These are phyloP conservation scores for Empis livida DNA, from an alignment of 2,888 invertebrate genomes.

Conservation along the genomic window DNA sequence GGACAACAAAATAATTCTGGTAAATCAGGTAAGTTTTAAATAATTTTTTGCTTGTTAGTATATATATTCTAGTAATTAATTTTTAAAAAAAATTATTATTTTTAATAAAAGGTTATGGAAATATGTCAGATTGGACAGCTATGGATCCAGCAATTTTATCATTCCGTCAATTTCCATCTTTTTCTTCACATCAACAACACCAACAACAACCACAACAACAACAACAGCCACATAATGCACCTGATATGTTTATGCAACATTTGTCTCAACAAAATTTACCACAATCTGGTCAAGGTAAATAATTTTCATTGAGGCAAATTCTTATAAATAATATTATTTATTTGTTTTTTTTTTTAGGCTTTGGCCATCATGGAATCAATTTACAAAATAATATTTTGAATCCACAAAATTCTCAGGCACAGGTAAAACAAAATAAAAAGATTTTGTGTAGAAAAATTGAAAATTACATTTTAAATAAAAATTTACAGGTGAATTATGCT, in stretches of 20 bases:
- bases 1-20: slow-evolving; percentile 19
- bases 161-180: slow-evolving; percentile 34
- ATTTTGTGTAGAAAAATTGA: too few species aligned
- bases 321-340: background rate
- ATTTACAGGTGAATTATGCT: slow-evolving; percentile 15
- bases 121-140: slow-evolving; percentile 73
- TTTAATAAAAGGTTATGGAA: slow-evolving; percentile 39
- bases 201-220: slow-evolving; percentile 26
- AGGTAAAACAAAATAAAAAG: slow-evolving; percentile 18
- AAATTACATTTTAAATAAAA: too few species aligned
- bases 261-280: slow-evolving; percentile 25
- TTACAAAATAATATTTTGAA: slow-evolving; percentile 28
- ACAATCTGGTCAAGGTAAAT: slow-evolving; percentile 24
- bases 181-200: slow-evolving; percentile 28
- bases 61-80: background rate
- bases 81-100: slow-evolving; percentile 1
- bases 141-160: slow-evolving; percentile 79
- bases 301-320: too few species aligned
- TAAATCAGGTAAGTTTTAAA: slow-evolving; percentile 11
- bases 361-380: slow-evolving; percentile 26
- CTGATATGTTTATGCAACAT: slow-evolving; percentile 32
- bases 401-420: slow-evolving; percentile 28
- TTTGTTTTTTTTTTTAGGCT: slow-evolving; percentile 17
- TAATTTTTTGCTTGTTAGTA: background rate
- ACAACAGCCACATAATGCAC: slow-evolving; percentile 20